Conservation (phyloP, 2,888 invertebrate species). For the Parnassius smintheus region DNA sequence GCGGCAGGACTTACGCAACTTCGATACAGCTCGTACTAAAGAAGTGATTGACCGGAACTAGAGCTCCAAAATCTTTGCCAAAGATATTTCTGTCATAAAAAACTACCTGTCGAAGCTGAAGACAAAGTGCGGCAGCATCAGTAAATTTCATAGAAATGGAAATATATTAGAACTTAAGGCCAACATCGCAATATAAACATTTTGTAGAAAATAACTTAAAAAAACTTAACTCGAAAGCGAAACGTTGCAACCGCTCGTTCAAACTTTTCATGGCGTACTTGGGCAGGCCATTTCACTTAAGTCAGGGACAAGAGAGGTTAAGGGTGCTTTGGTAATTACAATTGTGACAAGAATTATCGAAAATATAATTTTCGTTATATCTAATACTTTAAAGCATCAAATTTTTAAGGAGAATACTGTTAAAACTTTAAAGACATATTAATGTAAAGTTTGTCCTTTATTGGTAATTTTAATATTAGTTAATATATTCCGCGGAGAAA, state of each 20-base stretch:
- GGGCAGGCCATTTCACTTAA: slow-evolving; percentile 27
- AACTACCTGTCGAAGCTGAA: not conserved
- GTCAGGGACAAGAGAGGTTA: slow-evolving; percentile 25
- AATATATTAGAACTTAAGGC: slow-evolving; percentile 17
- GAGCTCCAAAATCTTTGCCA: too few species aligned
- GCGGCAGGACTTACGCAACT: too few species aligned
- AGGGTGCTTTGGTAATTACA: slow-evolving; percentile 21
- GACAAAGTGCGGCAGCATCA: not conserved
- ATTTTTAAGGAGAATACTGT: too few species aligned
- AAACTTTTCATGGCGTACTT: slow-evolving; percentile 18
- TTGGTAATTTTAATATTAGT: too few species aligned
- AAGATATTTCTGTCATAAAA: too few species aligned
- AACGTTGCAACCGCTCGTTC: slow-evolving; percentile 22
- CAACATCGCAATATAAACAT: slow-evolving; percentile 15
- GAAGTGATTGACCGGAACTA: too few species aligned
- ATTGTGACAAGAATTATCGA: slow-evolving; percentile 17
- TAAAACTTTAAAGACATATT: too few species aligned
- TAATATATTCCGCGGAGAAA: too few species aligned
- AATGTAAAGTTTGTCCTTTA: too few species aligned
- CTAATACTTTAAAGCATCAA: not conserved
- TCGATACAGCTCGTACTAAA: too few species aligned
- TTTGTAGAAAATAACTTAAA: slow-evolving; percentile 26
- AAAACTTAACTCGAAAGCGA: slow-evolving; percentile 26
- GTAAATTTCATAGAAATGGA: slow-evolving; percentile 7
- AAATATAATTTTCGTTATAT: slow-evolving; percentile 2